These are phyloP conservation scores for Acanthurus leucopareius DNA, from an alignment of 2,797 vertebrate genomes.

Conservation along the genomic window DNA sequence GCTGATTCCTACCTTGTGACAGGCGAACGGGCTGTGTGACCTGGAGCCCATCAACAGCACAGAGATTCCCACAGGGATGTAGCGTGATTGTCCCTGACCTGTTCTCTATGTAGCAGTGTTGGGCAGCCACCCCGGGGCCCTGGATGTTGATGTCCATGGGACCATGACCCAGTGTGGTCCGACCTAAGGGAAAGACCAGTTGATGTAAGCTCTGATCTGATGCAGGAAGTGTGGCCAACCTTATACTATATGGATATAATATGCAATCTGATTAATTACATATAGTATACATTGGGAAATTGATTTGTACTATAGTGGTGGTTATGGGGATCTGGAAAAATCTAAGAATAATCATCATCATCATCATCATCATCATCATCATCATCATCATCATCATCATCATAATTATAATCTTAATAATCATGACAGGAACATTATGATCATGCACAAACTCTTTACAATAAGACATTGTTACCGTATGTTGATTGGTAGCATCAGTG, in stretches of 20 bases:
- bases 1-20: conserved; percentile 89
- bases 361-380: too few species aligned
- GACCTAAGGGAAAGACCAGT: conserved; percentile 74
- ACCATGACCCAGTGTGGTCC: conserved; percentile 90
- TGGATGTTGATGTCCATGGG: conserved; percentile 90
- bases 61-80: conserved; percentile 92
- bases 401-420: too few species aligned
- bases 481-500: too few species aligned
- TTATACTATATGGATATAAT: neutral
- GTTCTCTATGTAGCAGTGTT: conserved; percentile 96
- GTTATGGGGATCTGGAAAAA: neutral
- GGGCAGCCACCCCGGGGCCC: conserved; percentile 88
- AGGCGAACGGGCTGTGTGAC: conserved; percentile 88
- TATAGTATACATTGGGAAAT: neutral
- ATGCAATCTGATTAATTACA: neutral
- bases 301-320: neutral
- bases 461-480: too few species aligned
- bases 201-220: neutral
- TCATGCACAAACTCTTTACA: too few species aligned
- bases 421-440: too few species aligned
- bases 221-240: neutral
- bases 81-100: conserved; percentile 87
- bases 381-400: too few species aligned
- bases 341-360: too few species aligned
- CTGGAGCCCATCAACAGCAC: conserved; percentile 88